Percentiles rank a stretch among this genome's conserved stretches.
Evolutionary conservation across 2,888 invertebrate species (phyloP).

Genomic region (Apamea epomidion): DNA sequence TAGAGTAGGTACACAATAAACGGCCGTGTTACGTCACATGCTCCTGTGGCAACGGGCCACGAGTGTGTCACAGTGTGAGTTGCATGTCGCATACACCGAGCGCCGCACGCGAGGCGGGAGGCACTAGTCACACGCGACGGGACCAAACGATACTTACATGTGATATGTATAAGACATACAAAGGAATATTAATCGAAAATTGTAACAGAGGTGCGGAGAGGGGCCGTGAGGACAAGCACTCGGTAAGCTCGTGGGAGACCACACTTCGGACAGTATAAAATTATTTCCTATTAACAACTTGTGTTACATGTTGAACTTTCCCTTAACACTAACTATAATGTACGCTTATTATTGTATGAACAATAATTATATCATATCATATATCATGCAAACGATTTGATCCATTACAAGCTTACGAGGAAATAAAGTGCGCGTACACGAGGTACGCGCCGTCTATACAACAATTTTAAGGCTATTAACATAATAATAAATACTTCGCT

Average conservation of each 20-base stretch:
- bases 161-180: constrained; percentile 70
- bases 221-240: constrained; percentile 59
- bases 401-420: constrained; percentile 78
- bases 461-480: constrained; percentile 70
- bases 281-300: constrained; percentile 80
- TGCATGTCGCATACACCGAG: background rate
- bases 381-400: constrained; percentile 77
- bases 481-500: constrained; percentile 72
- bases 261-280: constrained; percentile 80
- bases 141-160: constrained; percentile 58
- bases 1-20: constrained; percentile 66
- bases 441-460: constrained; percentile 65
- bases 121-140: constrained; percentile 3
- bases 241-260: constrained; percentile 75
- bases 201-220: constrained; percentile 51
- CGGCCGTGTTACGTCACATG: constrained; percentile 53
- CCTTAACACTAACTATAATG: constrained; percentile 64
- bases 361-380: constrained; percentile 63
- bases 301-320: constrained; percentile 71
- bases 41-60: constrained; percentile 21
- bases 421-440: constrained; percentile 68
- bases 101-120: background rate
- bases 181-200: constrained; percentile 57
- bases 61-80: background rate
- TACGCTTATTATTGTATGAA: constrained; percentile 68